Evolutionary conservation across 2,888 invertebrate genomes (phyloP).

Genomic region (Marasmarcha lunaedactyla): DNA sequence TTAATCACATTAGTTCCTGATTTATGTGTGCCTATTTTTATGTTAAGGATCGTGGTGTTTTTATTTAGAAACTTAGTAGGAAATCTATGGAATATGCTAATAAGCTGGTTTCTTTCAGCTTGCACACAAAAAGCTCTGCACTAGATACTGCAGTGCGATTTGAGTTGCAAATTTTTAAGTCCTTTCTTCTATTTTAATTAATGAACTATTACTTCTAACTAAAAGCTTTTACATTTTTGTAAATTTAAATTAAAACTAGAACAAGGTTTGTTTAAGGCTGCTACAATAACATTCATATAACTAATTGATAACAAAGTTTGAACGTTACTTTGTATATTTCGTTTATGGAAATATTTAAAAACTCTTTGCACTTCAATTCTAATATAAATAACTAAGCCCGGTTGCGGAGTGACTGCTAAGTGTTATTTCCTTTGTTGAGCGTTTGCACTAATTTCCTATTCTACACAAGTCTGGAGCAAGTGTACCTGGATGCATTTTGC

Average conservation of each 20-base stretch:
- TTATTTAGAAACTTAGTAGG: slow-evolving; percentile 33
- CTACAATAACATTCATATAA: too few relatives aligned
- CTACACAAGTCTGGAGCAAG: slow-evolving; percentile 21
- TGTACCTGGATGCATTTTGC: slow-evolving; percentile 21
- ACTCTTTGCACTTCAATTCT: slow-evolving; percentile 1
- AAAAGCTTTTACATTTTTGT: too few relatives aligned
- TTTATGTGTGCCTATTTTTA: neutral
- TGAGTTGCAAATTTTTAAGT: slow-evolving; percentile 61
- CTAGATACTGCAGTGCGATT: slow-evolving; percentile 68
- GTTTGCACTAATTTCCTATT: slow-evolving; percentile 41
- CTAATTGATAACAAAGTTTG: too few relatives aligned
- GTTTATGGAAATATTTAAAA: too few relatives aligned
- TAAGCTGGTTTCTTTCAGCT: slow-evolving; percentile 57
- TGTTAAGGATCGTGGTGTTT: slow-evolving; percentile 11
- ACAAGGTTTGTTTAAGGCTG: too few relatives aligned
- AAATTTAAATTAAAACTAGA: too few relatives aligned
- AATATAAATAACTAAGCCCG: neutral
- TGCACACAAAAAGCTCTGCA: slow-evolving; percentile 67
- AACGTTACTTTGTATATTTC: too few relatives aligned
- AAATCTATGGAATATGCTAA: slow-evolving; percentile 60
- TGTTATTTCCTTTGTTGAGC: slow-evolving; percentile 50
- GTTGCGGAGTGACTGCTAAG: neutral
- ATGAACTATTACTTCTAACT: neutral
- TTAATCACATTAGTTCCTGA: slow-evolving; percentile 52
- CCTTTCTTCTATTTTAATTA: slow-evolving; percentile 7